Base-by-base conservation (phyloP, 92 coral and sea anemone genomes). In the Pocillopora meandrina region DNA sequence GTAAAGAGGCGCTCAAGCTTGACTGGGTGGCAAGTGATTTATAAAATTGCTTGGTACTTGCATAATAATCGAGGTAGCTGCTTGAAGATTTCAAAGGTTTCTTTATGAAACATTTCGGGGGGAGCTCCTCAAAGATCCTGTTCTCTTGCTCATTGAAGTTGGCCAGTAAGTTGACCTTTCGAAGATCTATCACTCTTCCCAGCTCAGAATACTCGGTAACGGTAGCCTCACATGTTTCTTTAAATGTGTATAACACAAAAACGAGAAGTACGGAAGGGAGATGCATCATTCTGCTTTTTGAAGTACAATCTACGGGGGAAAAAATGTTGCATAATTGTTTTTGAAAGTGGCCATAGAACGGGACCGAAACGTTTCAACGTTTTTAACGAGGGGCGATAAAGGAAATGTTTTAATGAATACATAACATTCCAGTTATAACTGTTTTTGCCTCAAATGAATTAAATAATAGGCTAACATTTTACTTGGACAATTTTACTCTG, bases 11-110 rank as follows among this genome's bases (percentile, higher is more conserved):
- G 33, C 56, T 59, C 19, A 87, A 15, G 42, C 81, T 77, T 3
- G 90, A 79, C 15, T 72, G 31, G 16, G 86, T 57, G 21, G 84
- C 79, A 14, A 87, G 21, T n/a, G 80, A 73, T 33, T 75, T 35
- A 47, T 66, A 80, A 52, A 87, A 74, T 11, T 56, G 18, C 63
- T 31, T 79, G 3, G 86, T 87, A 61, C 34, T 72, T 70, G 18
- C 35, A 8, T 65, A 65, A 65, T 65, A n/a, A n/a, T 65, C 71
- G 71, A 65, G 20, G 71, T 65, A 34, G 31, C 71, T 65, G 31
- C 36, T 65, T 65, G 71, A 65, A 14, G 71, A 65, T 9, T 65
- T 23, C 12, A 65, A 65, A n/a, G 23, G n/a, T n/a, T 65, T 65
- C 13, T 65, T 35, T 65, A 23, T 9, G 12, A 65, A 9, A 15